Base-by-base conservation (phyloP, 2,113 vertebrate species). In the Mormoops blainvillei region DNA sequence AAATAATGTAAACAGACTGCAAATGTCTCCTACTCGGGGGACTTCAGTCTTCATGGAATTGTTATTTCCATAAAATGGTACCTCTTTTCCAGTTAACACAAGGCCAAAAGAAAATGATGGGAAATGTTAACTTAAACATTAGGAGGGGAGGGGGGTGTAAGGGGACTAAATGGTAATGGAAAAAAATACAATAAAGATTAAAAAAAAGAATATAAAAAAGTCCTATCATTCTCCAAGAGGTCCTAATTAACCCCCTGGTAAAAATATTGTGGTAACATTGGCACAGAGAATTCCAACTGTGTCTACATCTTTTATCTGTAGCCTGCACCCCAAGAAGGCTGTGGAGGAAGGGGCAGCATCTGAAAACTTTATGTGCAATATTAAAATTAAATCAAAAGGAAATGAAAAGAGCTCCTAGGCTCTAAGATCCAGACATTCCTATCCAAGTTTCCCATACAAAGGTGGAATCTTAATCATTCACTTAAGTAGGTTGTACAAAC, bases 341-440 rank as follows among this genome's bases (percentile, higher is more conserved):
- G 5, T 85, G 24, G 73, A 85, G 16, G 54, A 89, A 96, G 38
- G 18, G 3, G 33, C 13, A n/a, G 20, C 33, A 45, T 90, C 36
- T 45, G 56, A 89, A 91, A 95, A 31, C 22, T 74, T 74, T 74
- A 71, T 54, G 83, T 74, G n/a, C 15, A 78, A 78, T 82, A 91
- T 74, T 71, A 48, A 96, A 90, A 87, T 84, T 26, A 92, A 92
- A 87, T 80, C 4, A 81, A 31, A 94, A 71, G 76, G 54, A 73
- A 89, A 68, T 45, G 31, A 82, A 88, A 89, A 89, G 26, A 83
- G 16, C 16, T 63, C 61, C 82, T 82, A 78, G 36, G 4, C 24
- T 74, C 63, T 58, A 41, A 43, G 33, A 65, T 73, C 13, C 22
- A 87, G 80, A 91, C 89, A 80, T 63, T 89, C 48, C 70, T 36